phyloP scores from a whole-genome alignment of 2,888 invertebrate genomes.

The Nymphalis c-album region DNA sequence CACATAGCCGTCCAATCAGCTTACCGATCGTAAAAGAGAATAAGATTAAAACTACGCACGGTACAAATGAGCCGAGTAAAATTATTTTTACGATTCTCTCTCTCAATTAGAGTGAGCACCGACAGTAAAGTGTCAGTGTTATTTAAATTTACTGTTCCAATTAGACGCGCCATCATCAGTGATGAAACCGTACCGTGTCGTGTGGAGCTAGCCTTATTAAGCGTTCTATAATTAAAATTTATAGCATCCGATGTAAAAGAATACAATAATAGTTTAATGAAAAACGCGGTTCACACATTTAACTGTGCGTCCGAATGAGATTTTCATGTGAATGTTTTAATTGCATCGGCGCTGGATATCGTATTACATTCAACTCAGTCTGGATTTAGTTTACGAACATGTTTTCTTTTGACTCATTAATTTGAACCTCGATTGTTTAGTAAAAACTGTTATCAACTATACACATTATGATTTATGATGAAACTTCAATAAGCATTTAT shows the following conservation, averaged over 20 bases:
- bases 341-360: conserved; percentile 25
- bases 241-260: conserved; percentile 57
- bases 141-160: conserved; percentile 80
- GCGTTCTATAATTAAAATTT: conserved; percentile 78
- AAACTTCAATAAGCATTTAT: no score
- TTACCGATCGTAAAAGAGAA: conserved; percentile 64
- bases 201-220: conserved; percentile 77
- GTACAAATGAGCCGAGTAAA: conserved; percentile 78
- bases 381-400: conserved; percentile 16
- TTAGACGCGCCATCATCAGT: conserved; percentile 78
- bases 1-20: conserved; percentile 64
- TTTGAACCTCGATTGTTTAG: not conserved
- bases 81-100: conserved; percentile 80
- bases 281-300: conserved; percentile 40
- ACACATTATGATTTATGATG: no score
- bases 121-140: conserved; percentile 78
- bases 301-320: conserved; percentile 29
- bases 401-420: conserved; percentile 12
- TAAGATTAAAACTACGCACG: conserved; percentile 72
- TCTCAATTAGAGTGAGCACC: conserved; percentile 76
- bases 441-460: no score
- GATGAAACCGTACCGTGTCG: conserved; percentile 73
- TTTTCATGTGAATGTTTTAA: conserved; percentile 31
- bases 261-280: conserved; percentile 45
- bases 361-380: conserved; percentile 26